These are phyloP conservation scores for Metalampra italica DNA, from an alignment of 2,888 invertebrate genomes.

Conservation along the genomic window DNA sequence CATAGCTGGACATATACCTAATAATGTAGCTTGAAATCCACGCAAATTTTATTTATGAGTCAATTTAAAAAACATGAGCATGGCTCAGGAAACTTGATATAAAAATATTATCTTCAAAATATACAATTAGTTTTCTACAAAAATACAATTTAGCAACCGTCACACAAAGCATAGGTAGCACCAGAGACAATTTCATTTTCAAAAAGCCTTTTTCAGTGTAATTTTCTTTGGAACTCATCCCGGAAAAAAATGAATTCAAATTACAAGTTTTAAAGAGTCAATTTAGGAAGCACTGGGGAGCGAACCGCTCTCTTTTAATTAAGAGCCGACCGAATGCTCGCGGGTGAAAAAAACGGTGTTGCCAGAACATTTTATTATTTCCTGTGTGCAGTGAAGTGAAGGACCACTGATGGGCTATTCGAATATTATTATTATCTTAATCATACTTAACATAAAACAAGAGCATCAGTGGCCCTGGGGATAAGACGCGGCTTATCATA, in stretches of 20 bases:
- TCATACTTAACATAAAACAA: too few relatives aligned
- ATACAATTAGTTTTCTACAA: too few relatives aligned
- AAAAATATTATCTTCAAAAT: too few relatives aligned
- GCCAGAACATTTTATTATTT: constrained; percentile 12
- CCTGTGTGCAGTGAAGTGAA: not conserved
- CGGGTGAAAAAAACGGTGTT: not conserved
- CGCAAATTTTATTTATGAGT: too few relatives aligned
- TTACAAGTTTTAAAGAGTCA: constrained; percentile 59
- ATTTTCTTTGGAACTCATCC: constrained; percentile 5
- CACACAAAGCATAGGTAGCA: not conserved
- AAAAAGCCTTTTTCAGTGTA: not conserved
- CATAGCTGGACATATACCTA: too few relatives aligned
- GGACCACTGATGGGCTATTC: too few relatives aligned
- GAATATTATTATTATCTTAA: too few relatives aligned
- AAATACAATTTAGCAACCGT: not conserved
- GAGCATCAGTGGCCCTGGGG: too few relatives aligned
- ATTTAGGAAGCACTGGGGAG: constrained; percentile 39
- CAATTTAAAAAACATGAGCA: too few relatives aligned
- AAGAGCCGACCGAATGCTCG: constrained; percentile 36
- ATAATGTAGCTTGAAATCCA: too few relatives aligned
- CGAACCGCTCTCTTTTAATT: constrained; percentile 42
- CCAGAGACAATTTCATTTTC: not conserved
- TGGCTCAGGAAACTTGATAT: too few relatives aligned
- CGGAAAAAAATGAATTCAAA: constrained; percentile 41
- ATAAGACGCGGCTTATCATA: too few relatives aligned